Conservation (phyloP, 53 echinoderm and acorn worm genomes). For the Antedon mediterranea region DNA sequence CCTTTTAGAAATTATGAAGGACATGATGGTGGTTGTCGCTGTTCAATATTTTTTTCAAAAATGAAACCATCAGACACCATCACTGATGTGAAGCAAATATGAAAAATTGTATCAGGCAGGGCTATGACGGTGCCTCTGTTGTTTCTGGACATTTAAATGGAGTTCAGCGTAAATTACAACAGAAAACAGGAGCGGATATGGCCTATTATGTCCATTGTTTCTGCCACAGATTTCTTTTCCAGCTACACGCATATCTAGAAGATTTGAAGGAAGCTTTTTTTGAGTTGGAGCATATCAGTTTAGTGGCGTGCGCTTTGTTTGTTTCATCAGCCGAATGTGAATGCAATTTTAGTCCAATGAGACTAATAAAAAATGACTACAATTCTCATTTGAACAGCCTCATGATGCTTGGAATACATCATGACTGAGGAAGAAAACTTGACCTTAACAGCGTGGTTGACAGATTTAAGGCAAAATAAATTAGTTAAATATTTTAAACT, state of each 20-base stretch:
- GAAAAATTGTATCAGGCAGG: conserved; percentile 9
- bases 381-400: background rate
- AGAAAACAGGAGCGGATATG: background rate
- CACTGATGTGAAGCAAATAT: background rate
- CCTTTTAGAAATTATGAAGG: conserved; percentile 7
- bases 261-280: background rate
- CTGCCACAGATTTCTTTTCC: background rate
- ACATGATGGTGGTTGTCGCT: conserved; percentile 14
- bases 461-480: too few species aligned
- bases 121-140: conserved; percentile 25
- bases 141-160: background rate
- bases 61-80: conserved; percentile 1
- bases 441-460: too few species aligned
- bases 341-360: background rate
- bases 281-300: background rate
- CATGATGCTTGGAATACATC: too few species aligned
- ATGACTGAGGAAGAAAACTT: too few species aligned
- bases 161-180: background rate
- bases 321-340: background rate
- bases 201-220: background rate
- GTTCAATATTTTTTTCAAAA: conserved; percentile 15
- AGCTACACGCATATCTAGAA: background rate
- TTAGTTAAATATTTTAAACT: too few species aligned
- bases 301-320: background rate
- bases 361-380: background rate